Percentiles rank a stretch among this genome's conserved stretches.
Conservation (phyloP, 1,140 invertebrate species). For the Atopsyche davidsoni region DNA sequence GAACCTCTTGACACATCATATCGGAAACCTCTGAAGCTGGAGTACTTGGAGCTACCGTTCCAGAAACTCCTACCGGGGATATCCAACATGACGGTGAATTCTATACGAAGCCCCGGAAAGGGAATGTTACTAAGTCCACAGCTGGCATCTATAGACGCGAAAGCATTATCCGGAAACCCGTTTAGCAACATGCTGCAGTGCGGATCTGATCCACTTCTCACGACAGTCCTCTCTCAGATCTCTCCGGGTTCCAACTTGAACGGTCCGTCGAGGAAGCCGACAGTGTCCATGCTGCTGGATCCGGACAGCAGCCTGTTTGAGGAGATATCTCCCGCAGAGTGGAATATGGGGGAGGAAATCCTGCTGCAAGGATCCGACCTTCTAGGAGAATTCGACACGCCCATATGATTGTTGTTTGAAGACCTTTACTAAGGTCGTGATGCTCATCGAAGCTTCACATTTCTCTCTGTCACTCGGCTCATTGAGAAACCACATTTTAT, state of each 20-base stretch:
- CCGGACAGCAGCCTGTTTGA: slow-evolving; percentile 19
- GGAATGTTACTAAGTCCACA: background rate
- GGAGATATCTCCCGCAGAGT: slow-evolving; percentile 18
- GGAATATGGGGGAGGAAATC: slow-evolving; percentile 13
- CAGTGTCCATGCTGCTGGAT: slow-evolving; percentile 4
- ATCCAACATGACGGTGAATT: slow-evolving; percentile 1
- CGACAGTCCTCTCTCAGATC: slow-evolving; percentile 15
- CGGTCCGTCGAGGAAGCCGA: slow-evolving; percentile 7
- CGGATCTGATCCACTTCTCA: slow-evolving; percentile 23
- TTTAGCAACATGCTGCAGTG: slow-evolving; percentile 21
- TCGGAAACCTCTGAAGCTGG: background rate
- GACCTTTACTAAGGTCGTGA: slow-evolving; percentile 25
- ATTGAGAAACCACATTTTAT: background rate
- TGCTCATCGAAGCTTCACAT: background rate
- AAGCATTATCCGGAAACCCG: background rate
- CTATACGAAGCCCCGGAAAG: background rate
- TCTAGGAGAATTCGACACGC: slow-evolving; percentile 17
- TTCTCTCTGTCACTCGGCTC: background rate
- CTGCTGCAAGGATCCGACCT: slow-evolving; percentile 16
- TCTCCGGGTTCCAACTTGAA: background rate
- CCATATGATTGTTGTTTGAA: slow-evolving; percentile 29
- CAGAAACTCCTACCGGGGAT: slow-evolving; percentile 8
- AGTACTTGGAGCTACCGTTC: background rate
- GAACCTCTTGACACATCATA: background rate
- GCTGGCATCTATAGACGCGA: background rate